Conservation (phyloP, 2,797 vertebrate genomes). For the Sandelia bainsii region DNA sequence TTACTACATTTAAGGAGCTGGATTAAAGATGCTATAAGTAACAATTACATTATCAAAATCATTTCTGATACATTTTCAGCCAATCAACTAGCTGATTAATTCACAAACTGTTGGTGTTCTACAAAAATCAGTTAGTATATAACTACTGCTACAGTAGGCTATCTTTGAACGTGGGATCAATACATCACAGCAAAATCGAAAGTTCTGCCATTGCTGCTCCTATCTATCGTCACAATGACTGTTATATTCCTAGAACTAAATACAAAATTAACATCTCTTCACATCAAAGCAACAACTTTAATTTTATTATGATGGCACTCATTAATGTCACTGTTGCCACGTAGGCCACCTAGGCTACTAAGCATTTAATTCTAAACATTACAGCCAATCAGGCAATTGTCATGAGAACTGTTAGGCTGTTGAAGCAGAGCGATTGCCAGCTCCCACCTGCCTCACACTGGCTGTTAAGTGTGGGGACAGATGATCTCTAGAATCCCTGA, state of each 20-base stretch:
- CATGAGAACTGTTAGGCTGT: slow-evolving; percentile 32
- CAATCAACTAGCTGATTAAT: background rate
- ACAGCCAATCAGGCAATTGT: slow-evolving; percentile 26
- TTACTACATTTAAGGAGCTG: background rate
- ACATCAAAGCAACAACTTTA: slow-evolving; percentile 33
- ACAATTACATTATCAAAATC: no score
- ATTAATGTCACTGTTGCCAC: slow-evolving; percentile 14
- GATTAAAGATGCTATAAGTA: no score
- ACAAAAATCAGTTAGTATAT: background rate
- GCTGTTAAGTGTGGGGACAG: slow-evolving; percentile 55
- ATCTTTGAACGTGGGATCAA: slow-evolving; percentile 3
- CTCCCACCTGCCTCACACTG: slow-evolving; percentile 50
- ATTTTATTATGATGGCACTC: slow-evolving; percentile 37
- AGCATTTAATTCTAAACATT: slow-evolving; percentile 42
- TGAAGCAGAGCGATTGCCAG: slow-evolving; percentile 38
- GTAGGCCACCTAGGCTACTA: slow-evolving; percentile 26
- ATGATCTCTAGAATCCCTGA: slow-evolving; percentile 63
- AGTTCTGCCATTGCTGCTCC: slow-evolving; percentile 17
- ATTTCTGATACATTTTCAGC: background rate
- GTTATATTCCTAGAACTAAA: slow-evolving; percentile 32
- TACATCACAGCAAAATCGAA: slow-evolving; percentile 12
- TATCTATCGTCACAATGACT: slow-evolving; percentile 21
- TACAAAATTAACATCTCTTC: slow-evolving; percentile 19
- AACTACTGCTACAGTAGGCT: background rate
- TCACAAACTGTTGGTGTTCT: background rate